A percentile compares a stretch with the other conserved stretches of the same genome.
Evolutionary conservation across 2,797 vertebrate species (phyloP).

Genomic region (Clarias pachynema): DNA sequence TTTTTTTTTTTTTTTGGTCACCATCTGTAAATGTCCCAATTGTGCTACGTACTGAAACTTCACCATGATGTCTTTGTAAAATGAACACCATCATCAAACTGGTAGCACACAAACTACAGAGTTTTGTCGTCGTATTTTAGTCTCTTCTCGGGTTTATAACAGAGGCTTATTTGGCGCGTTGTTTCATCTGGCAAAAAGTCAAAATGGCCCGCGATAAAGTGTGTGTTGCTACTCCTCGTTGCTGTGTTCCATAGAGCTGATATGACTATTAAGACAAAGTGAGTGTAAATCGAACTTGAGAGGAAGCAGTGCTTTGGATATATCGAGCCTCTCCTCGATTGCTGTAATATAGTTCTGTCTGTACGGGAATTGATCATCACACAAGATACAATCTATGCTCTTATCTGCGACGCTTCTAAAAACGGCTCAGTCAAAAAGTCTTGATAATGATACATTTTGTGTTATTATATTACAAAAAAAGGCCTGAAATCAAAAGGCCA

Average conservation of each 20-base stretch:
- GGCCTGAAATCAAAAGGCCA: not conserved
- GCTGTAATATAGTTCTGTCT: not conserved
- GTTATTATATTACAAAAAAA: not conserved
- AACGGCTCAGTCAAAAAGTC: not conserved
- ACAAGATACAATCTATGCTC: not conserved
- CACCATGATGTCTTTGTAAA: not conserved
- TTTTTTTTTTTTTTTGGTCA: not conserved
- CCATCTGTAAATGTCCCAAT: constrained; percentile 2
- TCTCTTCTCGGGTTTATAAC: constrained; percentile 30
- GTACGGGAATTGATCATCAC: not conserved
- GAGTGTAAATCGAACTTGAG: not conserved
- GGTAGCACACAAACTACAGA: not conserved
- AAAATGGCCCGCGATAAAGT: not conserved
- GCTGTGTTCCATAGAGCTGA: not conserved
- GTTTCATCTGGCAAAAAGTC: not conserved
- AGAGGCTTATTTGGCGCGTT: constrained; percentile 1
- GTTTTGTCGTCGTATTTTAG: not conserved
- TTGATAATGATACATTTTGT: not conserved
- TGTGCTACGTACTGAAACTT: not conserved
- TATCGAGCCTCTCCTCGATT: not conserved
- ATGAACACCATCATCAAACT: not conserved
- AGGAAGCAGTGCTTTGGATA: constrained; percentile 19
- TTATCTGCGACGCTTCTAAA: not conserved
- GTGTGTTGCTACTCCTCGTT: not conserved
- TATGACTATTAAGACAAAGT: constrained; percentile 14